Evolutionary conservation across 2,888 invertebrate species (phyloP).

Genomic region (Clitarchus hookeri): DNA sequence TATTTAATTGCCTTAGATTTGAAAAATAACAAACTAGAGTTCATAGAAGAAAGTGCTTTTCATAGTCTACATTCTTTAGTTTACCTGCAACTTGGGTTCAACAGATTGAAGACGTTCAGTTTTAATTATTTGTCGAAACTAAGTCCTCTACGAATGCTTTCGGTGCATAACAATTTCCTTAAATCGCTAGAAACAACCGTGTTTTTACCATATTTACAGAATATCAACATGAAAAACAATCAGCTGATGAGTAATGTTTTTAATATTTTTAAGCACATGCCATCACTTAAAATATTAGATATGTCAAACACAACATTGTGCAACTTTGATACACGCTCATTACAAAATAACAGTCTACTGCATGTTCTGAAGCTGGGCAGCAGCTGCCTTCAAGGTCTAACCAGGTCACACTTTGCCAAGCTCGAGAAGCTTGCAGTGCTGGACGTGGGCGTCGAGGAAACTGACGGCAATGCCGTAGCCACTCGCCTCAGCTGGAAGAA

Average conservation of each 20-base stretch:
- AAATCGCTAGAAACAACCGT: neutral
- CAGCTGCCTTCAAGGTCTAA: neutral
- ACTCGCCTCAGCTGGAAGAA: neutral
- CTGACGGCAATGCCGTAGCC: neutral
- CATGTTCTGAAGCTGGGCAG: neutral
- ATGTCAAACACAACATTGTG: neutral
- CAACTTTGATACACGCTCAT: neutral
- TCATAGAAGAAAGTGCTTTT: neutral
- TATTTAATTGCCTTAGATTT: neutral
- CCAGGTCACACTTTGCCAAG: neutral
- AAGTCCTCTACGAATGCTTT: neutral
- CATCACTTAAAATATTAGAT: neutral
- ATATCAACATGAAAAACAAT: neutral
- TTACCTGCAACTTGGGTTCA: neutral
- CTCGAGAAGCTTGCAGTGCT: neutral
- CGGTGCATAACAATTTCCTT: neutral
- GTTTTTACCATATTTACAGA: neutral
- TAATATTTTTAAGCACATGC: neutral
- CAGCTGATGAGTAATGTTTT: neutral
- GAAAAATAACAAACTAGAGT: neutral
- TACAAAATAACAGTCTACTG: neutral
- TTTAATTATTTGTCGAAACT: neutral
- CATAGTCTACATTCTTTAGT: neutral
- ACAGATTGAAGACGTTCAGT: neutral
- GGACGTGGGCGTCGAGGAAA: neutral